phyloP scores from a whole-genome alignment of 1,140 invertebrate genomes.

The Pseudomyrmex pallidus region DNA sequence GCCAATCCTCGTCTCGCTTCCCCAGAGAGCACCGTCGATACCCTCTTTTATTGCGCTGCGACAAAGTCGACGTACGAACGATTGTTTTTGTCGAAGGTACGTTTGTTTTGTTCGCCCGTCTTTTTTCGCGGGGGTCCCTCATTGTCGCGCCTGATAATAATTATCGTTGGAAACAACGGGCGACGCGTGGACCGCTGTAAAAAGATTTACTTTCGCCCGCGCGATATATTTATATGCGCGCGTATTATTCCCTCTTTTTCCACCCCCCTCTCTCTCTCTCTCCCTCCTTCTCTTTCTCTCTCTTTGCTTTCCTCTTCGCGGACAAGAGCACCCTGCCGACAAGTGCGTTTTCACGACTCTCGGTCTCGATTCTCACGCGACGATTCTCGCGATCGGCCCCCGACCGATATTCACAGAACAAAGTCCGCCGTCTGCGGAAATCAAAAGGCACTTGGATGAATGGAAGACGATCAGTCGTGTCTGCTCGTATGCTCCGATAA shows the following conservation, averaged over 20 bases:
- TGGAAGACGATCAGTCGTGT: constrained; percentile 75
- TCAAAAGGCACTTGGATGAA: constrained; percentile 73
- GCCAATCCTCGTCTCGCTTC: constrained; percentile 37
- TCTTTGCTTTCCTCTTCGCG: constrained; percentile 15
- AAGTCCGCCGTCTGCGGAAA: constrained; percentile 69
- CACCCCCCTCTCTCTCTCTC: not conserved
- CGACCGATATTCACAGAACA: constrained; percentile 60
- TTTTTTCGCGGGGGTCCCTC: constrained; percentile 35
- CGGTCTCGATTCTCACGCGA: constrained; percentile 57
- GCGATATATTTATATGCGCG: constrained; percentile 52
- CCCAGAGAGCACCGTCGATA: constrained; percentile 43
- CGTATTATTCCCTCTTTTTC: constrained; percentile 50
- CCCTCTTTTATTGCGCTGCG: constrained; percentile 55
- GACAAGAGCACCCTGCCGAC: constrained; percentile 25
- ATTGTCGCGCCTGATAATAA: constrained; percentile 57
- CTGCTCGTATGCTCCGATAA: constrained; percentile 77
- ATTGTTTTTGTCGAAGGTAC: constrained; percentile 65
- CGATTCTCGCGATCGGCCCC: constrained; percentile 53
- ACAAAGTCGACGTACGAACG: constrained; percentile 67
- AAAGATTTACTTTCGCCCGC: constrained; percentile 41
- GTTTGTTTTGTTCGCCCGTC: constrained; percentile 60
- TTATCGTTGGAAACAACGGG: constrained; percentile 49
- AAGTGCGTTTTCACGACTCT: constrained; percentile 51
- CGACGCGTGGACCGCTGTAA: constrained; percentile 26
- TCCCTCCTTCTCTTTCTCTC: no score